Conservation (phyloP, 2,888 invertebrate species). For the Frankliniella intonsa region DNA sequence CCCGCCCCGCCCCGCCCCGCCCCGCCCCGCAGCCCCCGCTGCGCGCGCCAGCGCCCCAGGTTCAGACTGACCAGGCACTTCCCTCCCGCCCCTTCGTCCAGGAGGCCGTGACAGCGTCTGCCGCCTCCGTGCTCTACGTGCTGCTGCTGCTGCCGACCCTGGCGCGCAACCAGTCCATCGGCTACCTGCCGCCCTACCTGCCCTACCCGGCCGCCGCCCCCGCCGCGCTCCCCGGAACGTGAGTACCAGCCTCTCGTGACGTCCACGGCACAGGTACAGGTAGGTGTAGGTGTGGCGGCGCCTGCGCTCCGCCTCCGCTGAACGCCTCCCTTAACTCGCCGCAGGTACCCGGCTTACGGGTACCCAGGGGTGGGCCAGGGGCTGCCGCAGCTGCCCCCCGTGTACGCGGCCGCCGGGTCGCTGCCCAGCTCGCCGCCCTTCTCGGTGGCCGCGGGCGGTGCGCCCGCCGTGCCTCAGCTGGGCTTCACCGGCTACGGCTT, state of each 20-base stretch:
- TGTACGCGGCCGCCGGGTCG: not conserved
- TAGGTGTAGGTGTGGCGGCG: too few relatives aligned
- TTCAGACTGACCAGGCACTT: too few relatives aligned
- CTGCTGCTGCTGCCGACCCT: slow-evolving; percentile 4
- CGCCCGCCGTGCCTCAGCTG: not conserved
- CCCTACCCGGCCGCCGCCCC: not conserved
- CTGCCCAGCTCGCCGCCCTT: not conserved
- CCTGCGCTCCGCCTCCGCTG: not conserved
- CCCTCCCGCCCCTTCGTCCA: not conserved
- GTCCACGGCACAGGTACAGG: too few relatives aligned
- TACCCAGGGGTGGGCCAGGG: not conserved
- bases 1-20: too few relatives aligned
- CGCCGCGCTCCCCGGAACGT: not conserved
- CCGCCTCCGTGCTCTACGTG: slow-evolving; percentile 15
- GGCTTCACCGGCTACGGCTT: slow-evolving; percentile 1
- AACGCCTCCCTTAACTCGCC: not conserved
- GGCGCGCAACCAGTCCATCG: slow-evolving; percentile 7
- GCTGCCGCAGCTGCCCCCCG: not conserved
- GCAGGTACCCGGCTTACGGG: not conserved
- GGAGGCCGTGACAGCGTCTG: not conserved
- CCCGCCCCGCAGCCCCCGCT: too few relatives aligned
- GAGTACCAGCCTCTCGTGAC: too few relatives aligned
- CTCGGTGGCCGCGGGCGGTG: not conserved
- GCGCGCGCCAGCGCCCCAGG: not conserved
- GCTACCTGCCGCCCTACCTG: not conserved